phyloP scores from a whole-genome alignment of 2,797 vertebrate genomes.

The Tiaroga cobitis region DNA sequence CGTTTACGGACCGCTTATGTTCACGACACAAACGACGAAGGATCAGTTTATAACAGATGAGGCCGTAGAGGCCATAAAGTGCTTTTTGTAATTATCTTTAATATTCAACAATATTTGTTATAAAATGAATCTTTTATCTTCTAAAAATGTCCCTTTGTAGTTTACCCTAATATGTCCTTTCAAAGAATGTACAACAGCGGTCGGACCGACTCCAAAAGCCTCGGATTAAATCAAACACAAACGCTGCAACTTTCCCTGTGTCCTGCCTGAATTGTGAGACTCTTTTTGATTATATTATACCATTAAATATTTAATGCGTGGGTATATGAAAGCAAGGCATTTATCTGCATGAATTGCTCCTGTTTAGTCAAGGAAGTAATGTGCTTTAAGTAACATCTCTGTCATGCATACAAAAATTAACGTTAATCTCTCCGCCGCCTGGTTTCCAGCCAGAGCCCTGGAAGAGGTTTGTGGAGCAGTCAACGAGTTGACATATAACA shows the following conservation, averaged over 20 bases:
- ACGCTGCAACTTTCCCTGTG: slow-evolving; percentile 67
- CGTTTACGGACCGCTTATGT: neutral
- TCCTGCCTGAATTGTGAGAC: slow-evolving; percentile 60
- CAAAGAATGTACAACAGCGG: neutral
- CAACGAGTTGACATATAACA: neutral
- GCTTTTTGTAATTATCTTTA: neutral
- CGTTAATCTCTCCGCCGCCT: slow-evolving; percentile 68
- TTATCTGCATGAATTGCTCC: slow-evolving; percentile 82
- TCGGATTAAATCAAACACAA: slow-evolving; percentile 20
- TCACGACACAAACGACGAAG: neutral
- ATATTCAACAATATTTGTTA: neutral
- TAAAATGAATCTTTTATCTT: neutral
- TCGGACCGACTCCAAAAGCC: neutral
- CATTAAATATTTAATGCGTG: slow-evolving; percentile 81
- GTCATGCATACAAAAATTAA: slow-evolving; percentile 82
- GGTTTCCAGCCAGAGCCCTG: slow-evolving; percentile 63
- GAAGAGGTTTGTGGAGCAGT: slow-evolving; percentile 57
- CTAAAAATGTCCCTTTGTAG: neutral
- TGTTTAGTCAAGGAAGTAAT: slow-evolving; percentile 84
- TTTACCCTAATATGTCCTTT: neutral
- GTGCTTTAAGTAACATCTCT: slow-evolving; percentile 81
- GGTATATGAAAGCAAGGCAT: slow-evolving; percentile 79
- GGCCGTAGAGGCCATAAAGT: neutral
- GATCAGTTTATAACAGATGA: neutral
- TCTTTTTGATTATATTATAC: slow-evolving; percentile 79